These are phyloP conservation scores for Potorous gilbertii DNA, from an alignment of 2,797 vertebrate species.

Conservation along the genomic window DNA sequence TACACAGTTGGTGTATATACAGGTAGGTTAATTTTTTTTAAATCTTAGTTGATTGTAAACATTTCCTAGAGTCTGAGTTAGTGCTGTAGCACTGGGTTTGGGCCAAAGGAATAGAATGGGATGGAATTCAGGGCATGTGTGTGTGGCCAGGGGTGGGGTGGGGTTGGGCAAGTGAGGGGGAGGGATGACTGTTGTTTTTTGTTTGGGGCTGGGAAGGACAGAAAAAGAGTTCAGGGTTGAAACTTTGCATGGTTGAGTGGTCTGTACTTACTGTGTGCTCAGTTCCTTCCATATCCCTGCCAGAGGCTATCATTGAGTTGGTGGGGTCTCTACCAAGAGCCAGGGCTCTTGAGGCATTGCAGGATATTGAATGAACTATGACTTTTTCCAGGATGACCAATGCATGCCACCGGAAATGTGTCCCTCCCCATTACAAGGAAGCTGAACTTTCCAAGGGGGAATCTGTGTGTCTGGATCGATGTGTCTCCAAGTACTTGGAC, in stretches of 20 bases:
- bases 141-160: not conserved
- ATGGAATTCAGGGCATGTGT: not conserved
- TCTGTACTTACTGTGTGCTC: not conserved
- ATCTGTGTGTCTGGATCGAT: constrained; percentile 96
- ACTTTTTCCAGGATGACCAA: constrained; percentile 89
- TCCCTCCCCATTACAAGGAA: constrained; percentile 97
- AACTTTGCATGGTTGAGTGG: not conserved
- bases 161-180: not conserved
- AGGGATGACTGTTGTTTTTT: not conserved
- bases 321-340: not conserved
- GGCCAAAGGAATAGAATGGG: not conserved
- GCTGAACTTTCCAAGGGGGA: constrained; percentile 96
- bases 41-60: not conserved
- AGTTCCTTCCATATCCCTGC: not conserved
- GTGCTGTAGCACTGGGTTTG: not conserved
- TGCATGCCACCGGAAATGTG: constrained; percentile 96
- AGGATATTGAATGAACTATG: not conserved
- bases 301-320: not conserved
- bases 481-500: constrained; percentile 97
- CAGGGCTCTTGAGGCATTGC: not conserved
- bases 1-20: not conserved
- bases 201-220: not conserved
- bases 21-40: not conserved
- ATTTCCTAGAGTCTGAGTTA: not conserved
- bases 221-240: not conserved